These are phyloP conservation scores for Silurus meridionalis DNA, from an alignment of 2,113 vertebrate species.

Conservation along the genomic window DNA sequence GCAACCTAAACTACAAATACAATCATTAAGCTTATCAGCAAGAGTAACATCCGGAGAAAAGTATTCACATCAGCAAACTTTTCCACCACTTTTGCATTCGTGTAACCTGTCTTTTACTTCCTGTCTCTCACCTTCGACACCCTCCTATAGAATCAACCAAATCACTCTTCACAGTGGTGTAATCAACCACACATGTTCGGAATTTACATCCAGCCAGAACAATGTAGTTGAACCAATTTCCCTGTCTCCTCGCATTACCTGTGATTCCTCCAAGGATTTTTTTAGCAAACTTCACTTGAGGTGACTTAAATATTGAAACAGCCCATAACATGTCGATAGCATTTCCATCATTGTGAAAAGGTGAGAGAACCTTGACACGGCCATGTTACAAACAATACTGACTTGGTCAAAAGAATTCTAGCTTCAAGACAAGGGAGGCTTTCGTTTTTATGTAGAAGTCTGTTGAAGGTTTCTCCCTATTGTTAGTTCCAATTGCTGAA, in stretches of 20 bases:
- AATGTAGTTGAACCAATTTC: not conserved
- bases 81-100: not conserved
- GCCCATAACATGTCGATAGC: not conserved
- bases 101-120: not conserved
- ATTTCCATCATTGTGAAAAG: not conserved
- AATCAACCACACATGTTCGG: not conserved
- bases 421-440: not conserved
- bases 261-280: constrained; percentile 2
- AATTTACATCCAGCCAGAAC: not conserved
- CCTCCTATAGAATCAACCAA: not conserved
- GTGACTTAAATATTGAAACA: not conserved
- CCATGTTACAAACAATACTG: constrained; percentile 1
- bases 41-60: not conserved
- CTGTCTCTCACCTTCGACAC: not conserved
- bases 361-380: not conserved
- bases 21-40: not conserved
- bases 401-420: not conserved
- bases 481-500: constrained; percentile 2
- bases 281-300: not conserved
- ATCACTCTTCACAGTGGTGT: not conserved
- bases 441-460: not conserved
- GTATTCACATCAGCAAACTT: not conserved
- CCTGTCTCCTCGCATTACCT: constrained; percentile 5
- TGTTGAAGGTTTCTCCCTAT: constrained; percentile 12
- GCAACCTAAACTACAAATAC: not conserved